Percentiles rank a stretch among this genome's conserved stretches.
Evolutionary conservation across 2,797 vertebrate species (phyloP).

Genomic region (Rhodeus uyekii): DNA sequence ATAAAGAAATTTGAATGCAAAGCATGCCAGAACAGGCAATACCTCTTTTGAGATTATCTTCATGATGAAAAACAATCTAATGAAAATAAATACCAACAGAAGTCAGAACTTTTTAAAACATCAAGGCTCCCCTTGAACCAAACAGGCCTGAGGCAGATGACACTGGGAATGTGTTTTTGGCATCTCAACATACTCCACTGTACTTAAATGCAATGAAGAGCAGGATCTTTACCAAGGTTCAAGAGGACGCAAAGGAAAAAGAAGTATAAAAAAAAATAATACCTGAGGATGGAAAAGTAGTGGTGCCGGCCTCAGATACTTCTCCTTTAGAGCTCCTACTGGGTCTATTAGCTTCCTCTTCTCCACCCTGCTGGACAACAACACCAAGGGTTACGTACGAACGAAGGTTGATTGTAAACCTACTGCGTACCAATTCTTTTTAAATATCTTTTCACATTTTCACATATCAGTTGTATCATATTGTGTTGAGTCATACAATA

Average conservation of each 20-base stretch:
- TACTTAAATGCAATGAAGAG: not conserved
- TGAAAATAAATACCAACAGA: slow-evolving; percentile 30
- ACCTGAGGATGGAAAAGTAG: slow-evolving; percentile 98
- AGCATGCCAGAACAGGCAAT: slow-evolving; percentile 19
- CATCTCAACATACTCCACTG: not conserved
- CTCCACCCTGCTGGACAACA: slow-evolving; percentile 99
- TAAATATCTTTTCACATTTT: slow-evolving; percentile 11
- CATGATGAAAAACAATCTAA: slow-evolving; percentile 41
- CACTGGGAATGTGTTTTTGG: not conserved
- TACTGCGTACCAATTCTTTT: slow-evolving; percentile 30
- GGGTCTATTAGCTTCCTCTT: slow-evolving; percentile 98
- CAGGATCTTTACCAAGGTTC: not conserved
- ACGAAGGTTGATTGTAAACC: slow-evolving; percentile 61
- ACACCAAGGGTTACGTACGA: slow-evolving; percentile 96
- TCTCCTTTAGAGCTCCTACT: slow-evolving; percentile 94
- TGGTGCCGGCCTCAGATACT: slow-evolving; percentile 91
- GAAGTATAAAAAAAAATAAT: slow-evolving; percentile 47
- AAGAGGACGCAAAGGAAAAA: not conserved
- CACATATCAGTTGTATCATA: not conserved
- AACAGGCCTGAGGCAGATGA: slow-evolving; percentile 11
- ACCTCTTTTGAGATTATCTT: slow-evolving; percentile 30
- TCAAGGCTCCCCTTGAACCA: slow-evolving; percentile 17
- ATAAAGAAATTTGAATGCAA: slow-evolving; percentile 60
- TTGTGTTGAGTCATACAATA: not conserved
- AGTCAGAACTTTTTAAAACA: not conserved